phyloP scores from a whole-genome alignment of 2,797 vertebrate species.

The Tapera naevia region DNA sequence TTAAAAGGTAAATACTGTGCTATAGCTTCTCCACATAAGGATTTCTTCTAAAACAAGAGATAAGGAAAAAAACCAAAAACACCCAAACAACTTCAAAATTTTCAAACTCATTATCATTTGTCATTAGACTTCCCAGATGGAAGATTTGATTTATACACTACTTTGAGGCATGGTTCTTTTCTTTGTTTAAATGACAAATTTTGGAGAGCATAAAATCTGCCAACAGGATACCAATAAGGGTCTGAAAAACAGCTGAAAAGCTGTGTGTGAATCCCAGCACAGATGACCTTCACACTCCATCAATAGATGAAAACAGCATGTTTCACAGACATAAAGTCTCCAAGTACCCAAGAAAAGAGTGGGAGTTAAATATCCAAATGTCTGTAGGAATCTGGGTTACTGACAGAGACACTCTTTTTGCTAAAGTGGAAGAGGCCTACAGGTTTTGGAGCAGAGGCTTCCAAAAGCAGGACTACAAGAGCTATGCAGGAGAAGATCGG shows the following conservation, averaged over 20 bases:
- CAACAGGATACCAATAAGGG: neutral
- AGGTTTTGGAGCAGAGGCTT: neutral
- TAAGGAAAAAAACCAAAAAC: neutral
- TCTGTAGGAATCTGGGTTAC: neutral
- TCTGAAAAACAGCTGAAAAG: neutral
- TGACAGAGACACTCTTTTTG: neutral
- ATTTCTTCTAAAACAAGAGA: constrained; percentile 1
- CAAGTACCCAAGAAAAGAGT: neutral
- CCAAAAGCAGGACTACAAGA: neutral
- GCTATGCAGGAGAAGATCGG: neutral
- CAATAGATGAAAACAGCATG: neutral
- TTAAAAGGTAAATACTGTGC: neutral
- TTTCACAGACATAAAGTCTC: neutral
- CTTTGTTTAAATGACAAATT: neutral
- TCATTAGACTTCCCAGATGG: neutral
- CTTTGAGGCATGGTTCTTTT: neutral
- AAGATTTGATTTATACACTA: neutral
- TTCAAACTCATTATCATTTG: neutral
- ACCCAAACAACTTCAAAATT: neutral
- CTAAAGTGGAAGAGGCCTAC: neutral
- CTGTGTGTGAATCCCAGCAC: neutral
- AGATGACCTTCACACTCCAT: neutral
- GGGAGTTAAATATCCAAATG: neutral
- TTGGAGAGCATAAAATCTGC: neutral
- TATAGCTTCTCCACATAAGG: neutral